Evolutionary conservation across 2,797 vertebrate species (phyloP), one percentile per base, ranked within the genome.

Genomic region (Oreochromis grahami): DNA sequence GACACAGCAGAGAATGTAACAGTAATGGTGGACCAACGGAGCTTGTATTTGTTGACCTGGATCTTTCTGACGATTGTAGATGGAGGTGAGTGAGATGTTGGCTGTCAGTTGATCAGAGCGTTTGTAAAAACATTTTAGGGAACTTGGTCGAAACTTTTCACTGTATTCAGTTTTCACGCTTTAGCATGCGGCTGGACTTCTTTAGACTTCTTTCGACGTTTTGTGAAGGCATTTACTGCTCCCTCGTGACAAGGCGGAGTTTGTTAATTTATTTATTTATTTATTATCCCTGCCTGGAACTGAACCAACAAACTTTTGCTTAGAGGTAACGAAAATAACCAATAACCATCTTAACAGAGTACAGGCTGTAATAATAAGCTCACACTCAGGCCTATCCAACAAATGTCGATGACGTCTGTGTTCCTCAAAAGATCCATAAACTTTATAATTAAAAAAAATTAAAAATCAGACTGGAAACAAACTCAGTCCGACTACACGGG

Each of bases 181-280:
- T 53, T 53, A 2, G n/a, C 51, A 19, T 52, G 50, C 51, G n/a
- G 11, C 51, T 51, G 50, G 50, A 51, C 19, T 6, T 26, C 24
- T 26, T 26, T 50, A 0, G 0, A 8, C 17, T 51, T 51, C 50
- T 11, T 52, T 21, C 1, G 50, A 52, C 0, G n/a, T 52, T 12
- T 52, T 1, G 10, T 52, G 51, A 21, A 51, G 19, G 19, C n/a
- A 21, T 1, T 21, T 10, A 7, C n/a, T 52, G 51, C 11, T 52
- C 51, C n/a, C 51, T 21, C 51, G n/a, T 11, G 1, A 52, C 51
- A 52, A 52, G n/a, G 10, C 10, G n/a, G 51, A 3, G 51, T 52
- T 21, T 52, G 5, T 52, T 52, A 2, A 11, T 52, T 12, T 52
- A 52, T 53, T 26, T 26, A 26, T 26, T 53, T 24, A 53, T 53